Evolutionary conservation across 2,113 vertebrate genomes (phyloP).

Genomic region (Rhinogobius similis): DNA sequence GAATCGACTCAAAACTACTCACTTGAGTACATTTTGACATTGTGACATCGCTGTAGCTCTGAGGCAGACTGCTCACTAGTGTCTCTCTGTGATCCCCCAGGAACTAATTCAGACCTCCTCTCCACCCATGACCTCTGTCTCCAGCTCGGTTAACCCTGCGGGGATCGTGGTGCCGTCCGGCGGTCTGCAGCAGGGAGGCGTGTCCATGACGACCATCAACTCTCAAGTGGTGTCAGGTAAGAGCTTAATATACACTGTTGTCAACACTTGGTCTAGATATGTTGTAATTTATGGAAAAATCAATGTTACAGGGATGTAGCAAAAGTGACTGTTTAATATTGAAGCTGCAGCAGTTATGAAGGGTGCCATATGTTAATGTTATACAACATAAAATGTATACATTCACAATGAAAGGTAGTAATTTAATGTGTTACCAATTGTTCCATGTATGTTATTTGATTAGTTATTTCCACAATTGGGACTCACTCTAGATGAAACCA

Average conservation of each 20-base stretch:
- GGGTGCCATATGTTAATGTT: no score
- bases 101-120: slow-evolving; percentile 95
- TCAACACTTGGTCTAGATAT: neutral
- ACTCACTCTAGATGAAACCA: no score
- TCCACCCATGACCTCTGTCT: slow-evolving; percentile 86
- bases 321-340: no score
- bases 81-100: slow-evolving; percentile 77
- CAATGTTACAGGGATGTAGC: no score
- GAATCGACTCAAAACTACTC: neutral
- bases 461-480: neutral
- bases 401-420: no score
- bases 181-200: slow-evolving; percentile 85
- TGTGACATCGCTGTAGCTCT: neutral
- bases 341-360: no score
- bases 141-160: slow-evolving; percentile 85
- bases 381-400: no score
- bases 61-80: slow-evolving; percentile 45
- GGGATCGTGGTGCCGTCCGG: slow-evolving; percentile 90
- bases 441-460: neutral
- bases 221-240: slow-evolving; percentile 91
- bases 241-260: slow-evolving; percentile 23
- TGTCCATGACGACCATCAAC: slow-evolving; percentile 90
- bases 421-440: no score
- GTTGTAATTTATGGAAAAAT: no score
- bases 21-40: neutral